Evolutionary conservation across 2,888 invertebrate species (phyloP), one percentile per base, ranked within the genome.

Genomic region (Abrostola triplasia): DNA sequence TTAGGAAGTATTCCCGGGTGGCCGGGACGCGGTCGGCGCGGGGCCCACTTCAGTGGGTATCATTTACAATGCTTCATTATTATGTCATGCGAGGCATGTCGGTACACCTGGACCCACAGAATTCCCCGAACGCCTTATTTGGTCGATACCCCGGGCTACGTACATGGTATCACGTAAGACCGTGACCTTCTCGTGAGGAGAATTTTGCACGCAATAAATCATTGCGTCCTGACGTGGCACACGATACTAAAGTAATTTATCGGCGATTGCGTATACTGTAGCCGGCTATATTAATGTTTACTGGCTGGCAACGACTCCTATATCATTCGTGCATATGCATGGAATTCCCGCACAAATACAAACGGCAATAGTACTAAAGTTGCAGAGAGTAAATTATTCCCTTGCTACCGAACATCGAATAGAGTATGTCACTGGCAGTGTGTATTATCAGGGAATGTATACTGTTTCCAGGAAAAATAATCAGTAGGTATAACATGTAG

Each of bases 141-240:
- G 75, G 77, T 77, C 76, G 76, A 75, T 81, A 81, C 77, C 76
- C 70, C 72, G 55, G 64, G 59, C 59, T 48, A 60, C 65, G 44
- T 47, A 24, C 44, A 9, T 50, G 67, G 67, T 77, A 76, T 79
- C 80, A 81, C 77, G 79, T 80, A 65, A 77, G 53, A 49, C 61
- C 62, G 56, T 77, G 65, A 64, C 70, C 73, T 64, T 72, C 40
- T 50, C 63, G 71, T 80, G 83, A 79, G 81, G 80, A 69, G 83
- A 81, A 87, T 88, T 87, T 84, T 81, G 73, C 81, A 81, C 71
- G 75, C 83, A 79, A 86, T 88, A 89, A 88, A 88, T 88, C 84
- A 86, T 84, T 80, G 77, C 64, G 35, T 66, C 62, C 67, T 79
- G 83, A 84, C 84, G 73, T 60, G 67, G 66, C 75, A 70, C 79